These are phyloP conservation scores for Emydura subglobosa DNA, from an alignment of 2,113 vertebrate species.

Conservation along the genomic window DNA sequence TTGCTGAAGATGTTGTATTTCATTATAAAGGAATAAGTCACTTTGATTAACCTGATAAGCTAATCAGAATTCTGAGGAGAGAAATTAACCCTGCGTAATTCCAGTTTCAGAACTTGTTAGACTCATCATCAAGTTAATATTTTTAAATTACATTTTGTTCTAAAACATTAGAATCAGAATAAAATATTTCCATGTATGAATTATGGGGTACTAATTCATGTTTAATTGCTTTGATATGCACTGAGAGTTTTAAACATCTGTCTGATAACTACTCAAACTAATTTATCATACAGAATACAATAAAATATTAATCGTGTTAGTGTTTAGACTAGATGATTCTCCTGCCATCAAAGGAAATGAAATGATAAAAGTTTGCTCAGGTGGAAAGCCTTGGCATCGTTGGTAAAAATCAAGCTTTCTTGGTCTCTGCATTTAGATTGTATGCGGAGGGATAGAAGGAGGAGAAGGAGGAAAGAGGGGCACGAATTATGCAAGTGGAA, in stretches of 20 bases:
- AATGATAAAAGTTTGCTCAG: slow-evolving; percentile 63
- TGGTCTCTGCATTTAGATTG: slow-evolving; percentile 61
- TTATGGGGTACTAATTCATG: slow-evolving; percentile 74
- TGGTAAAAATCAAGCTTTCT: slow-evolving; percentile 50
- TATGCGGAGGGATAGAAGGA: background rate
- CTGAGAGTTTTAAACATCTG: slow-evolving; percentile 71
- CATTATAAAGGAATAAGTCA: slow-evolving; percentile 26
- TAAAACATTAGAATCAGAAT: slow-evolving; percentile 75
- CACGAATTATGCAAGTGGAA: background rate
- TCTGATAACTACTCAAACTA: slow-evolving; percentile 74
- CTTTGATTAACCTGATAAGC: slow-evolving; percentile 60
- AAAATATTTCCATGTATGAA: slow-evolving; percentile 71
- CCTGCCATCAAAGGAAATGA: slow-evolving; percentile 62
- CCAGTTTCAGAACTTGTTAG: slow-evolving; percentile 57
- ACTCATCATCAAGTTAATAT: slow-evolving; percentile 18
- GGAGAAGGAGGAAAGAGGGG: background rate
- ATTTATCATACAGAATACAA: slow-evolving; percentile 75
- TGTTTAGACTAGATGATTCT: slow-evolving; percentile 64
- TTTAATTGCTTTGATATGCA: slow-evolving; percentile 74
- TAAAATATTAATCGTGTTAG: slow-evolving; percentile 62
- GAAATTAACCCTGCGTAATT: slow-evolving; percentile 38
- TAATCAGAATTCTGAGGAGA: slow-evolving; percentile 43
- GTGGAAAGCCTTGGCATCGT: slow-evolving; percentile 64
- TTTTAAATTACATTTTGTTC: slow-evolving; percentile 66
- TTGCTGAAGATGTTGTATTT: slow-evolving; percentile 41